These are phyloP conservation scores for Tipula vernalis DNA, from an alignment of 2,888 invertebrate genomes.

Conservation along the genomic window DNA sequence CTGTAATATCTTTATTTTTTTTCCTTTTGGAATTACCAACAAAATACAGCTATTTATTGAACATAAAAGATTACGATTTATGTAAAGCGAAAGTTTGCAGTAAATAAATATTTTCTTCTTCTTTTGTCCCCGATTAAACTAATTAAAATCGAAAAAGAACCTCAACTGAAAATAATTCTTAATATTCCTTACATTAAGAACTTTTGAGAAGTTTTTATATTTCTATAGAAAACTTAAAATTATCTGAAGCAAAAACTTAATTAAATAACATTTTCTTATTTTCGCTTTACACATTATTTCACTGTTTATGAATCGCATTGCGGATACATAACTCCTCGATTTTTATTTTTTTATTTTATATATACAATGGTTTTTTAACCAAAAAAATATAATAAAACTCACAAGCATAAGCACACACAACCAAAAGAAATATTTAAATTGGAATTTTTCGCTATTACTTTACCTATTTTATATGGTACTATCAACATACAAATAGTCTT, in stretches of 20 bases:
- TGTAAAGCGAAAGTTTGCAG: too few species aligned
- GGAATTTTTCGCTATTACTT: neutral
- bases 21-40: too few species aligned
- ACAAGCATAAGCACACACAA: neutral
- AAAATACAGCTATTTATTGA: too few species aligned
- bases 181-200: too few species aligned
- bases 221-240: too few species aligned
- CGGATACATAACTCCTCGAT: neutral
- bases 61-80: too few species aligned
- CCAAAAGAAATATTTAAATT: neutral
- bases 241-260: neutral
- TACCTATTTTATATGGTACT: neutral
- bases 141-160: too few species aligned
- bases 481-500: neutral
- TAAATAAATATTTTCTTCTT: too few species aligned
- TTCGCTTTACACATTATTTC: neutral
- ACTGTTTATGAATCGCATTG: neutral
- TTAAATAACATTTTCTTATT: neutral
- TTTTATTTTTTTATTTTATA: neutral
- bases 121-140: too few species aligned
- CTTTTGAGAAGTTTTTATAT: too few species aligned
- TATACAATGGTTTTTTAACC: neutral
- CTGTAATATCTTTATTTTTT: too few species aligned
- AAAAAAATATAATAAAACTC: neutral
- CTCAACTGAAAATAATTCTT: too few species aligned